A percentile compares a stretch with the other conserved stretches of the same genome.
These are phyloP conservation scores for Eriosoma lanigerum DNA, from an alignment of 1,140 invertebrate species.

Conservation along the genomic window DNA sequence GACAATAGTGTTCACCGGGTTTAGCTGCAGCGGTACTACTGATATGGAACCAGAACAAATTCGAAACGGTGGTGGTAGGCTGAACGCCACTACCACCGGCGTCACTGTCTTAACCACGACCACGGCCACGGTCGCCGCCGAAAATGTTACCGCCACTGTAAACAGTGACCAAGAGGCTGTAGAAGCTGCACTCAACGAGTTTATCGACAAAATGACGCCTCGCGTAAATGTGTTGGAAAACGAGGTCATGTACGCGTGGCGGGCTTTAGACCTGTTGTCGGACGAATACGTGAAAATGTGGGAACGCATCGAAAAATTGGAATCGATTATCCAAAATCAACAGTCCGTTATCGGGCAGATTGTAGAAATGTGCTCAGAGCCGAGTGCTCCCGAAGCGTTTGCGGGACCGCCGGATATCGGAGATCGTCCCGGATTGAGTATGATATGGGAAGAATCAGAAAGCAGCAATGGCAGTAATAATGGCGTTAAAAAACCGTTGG, in stretches of 20 bases:
- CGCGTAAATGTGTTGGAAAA: slow-evolving; percentile 25
- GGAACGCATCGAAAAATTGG: slow-evolving; percentile 88
- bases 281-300: slow-evolving; percentile 93
- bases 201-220: slow-evolving; percentile 25
- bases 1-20: not conserved
- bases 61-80: slow-evolving; percentile 26
- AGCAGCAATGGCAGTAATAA: slow-evolving; percentile 60
- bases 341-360: slow-evolving; percentile 88
- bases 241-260: slow-evolving; percentile 70
- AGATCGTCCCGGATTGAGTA: slow-evolving; percentile 66
- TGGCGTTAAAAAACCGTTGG: slow-evolving; percentile 54
- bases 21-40: not conserved
- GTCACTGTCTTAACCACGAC: not conserved
- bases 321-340: slow-evolving; percentile 83
- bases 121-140: not conserved
- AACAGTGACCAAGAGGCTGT: slow-evolving; percentile 14
- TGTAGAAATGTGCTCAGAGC: slow-evolving; percentile 70
- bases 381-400: slow-evolving; percentile 52
- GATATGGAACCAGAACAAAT: slow-evolving; percentile 33
- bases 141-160: not conserved
- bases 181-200: slow-evolving; percentile 22
- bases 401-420: slow-evolving; percentile 61
- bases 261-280: slow-evolving; percentile 83
- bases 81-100: not conserved
- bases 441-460: slow-evolving; percentile 75